Evolutionary conservation across 2,113 vertebrate genomes (phyloP), one percentile per base, ranked within the genome.

Genomic region (Erythrocercus mccallii): DNA sequence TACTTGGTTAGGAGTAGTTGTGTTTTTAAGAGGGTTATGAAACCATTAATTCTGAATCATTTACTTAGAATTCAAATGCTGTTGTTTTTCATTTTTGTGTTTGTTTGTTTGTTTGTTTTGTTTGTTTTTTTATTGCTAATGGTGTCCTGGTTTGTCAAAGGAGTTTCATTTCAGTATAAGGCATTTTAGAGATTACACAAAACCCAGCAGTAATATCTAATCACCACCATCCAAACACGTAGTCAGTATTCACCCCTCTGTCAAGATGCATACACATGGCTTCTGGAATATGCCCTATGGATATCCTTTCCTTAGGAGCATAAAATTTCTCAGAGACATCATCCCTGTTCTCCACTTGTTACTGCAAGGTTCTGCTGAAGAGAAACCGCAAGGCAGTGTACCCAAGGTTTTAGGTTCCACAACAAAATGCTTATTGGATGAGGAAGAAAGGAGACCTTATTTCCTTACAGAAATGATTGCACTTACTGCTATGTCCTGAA

Each of bases 231-330:
- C 25, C 25, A 80, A 61, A 31, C 37, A 57, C 6, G 14, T 1
- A 40, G 12, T 5, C 21, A 30, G 8, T 27, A 68, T 20, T 33
- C 1, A 6, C 1, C 5, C 4, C 0, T 62, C 28, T 86, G 13
- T 72, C 30, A 27, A 53, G 20, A 22, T 23, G 10, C 6, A 23
- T 20, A 21, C 15, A 33, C n/a, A 9, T 4, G 8, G 12, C 8
- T 61, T 77, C 68, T 72, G 25, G 11, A 6, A 15, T 61, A 13
- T 37, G 73, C 40, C 13, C 14, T 50, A 15, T 16, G 10, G 10
- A 8, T 56, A 6, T 25, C n/a, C 27, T 50, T 78, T 88, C 16
- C 51, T 62, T 38, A 54, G 38, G 2, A 70, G 3, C 27, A 50
- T 4, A 60, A 66, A 1, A 48, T 50, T 61, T 95, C 8, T 53